Evolutionary conservation across 2,113 vertebrate genomes (phyloP).

Genomic region (Ceyx cyanopectus): DNA sequence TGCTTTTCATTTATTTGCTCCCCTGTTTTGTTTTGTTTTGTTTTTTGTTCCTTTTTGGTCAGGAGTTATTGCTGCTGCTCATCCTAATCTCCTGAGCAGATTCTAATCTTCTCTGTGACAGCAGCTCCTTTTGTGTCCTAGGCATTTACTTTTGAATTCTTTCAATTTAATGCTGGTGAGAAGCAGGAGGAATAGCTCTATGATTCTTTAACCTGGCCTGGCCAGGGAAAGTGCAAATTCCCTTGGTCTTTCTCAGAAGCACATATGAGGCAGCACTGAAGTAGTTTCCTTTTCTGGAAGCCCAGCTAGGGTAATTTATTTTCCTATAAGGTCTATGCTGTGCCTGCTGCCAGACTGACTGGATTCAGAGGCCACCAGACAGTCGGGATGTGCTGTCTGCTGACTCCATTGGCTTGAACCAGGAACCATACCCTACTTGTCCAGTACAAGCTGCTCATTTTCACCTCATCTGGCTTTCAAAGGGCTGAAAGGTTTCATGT

Average conservation of each 20-base stretch:
- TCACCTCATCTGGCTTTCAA: neutral
- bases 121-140: neutral
- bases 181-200: neutral
- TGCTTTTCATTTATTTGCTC: neutral
- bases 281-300: neutral
- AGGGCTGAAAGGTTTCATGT: neutral
- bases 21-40: neutral
- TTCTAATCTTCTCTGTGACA: neutral
- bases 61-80: neutral
- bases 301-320: neutral
- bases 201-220: neutral
- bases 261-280: neutral
- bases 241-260: neutral
- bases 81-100: neutral
- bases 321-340: neutral
- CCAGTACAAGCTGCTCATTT: neutral
- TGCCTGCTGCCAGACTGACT: neutral
- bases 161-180: neutral
- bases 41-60: neutral
- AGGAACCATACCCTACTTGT: neutral
- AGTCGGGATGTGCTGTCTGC: neutral
- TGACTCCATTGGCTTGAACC: neutral
- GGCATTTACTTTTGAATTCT: neutral
- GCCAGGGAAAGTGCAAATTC: neutral
- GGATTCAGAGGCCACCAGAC: neutral